These are phyloP conservation scores for Sceloporus undulatus DNA, from an alignment of 2,113 vertebrate genomes.

Conservation along the genomic window DNA sequence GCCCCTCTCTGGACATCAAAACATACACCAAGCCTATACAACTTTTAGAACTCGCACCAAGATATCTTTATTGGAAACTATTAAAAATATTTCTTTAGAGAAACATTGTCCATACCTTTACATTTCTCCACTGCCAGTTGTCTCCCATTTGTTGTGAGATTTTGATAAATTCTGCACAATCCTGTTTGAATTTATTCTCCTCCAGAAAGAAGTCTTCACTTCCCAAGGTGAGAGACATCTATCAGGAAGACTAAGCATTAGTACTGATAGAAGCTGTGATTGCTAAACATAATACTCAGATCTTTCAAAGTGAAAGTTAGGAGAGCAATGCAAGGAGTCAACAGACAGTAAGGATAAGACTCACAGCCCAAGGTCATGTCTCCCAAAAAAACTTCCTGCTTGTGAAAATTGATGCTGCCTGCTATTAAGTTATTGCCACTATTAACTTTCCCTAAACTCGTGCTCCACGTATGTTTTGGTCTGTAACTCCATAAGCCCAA, in stretches of 20 bases:
- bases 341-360: background rate
- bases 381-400: background rate
- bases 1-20: background rate
- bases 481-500: background rate
- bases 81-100: background rate
- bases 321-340: constrained; percentile 13
- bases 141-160: constrained; percentile 85
- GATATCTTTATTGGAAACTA: background rate
- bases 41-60: background rate
- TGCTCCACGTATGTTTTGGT: too few species aligned
- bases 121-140: constrained; percentile 88
- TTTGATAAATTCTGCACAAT: constrained; percentile 85
- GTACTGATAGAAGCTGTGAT: constrained; percentile 31
- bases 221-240: constrained; percentile 70
- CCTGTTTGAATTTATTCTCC: constrained; percentile 81
- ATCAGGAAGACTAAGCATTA: constrained; percentile 63
- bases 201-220: constrained; percentile 76
- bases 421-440: background rate
- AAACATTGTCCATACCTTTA: constrained; percentile 79
- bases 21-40: background rate
- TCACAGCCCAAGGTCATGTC: background rate
- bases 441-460: background rate
- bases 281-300: constrained; percentile 31
- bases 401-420: background rate
- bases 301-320: background rate